phyloP scores from a whole-genome alignment of 2,888 invertebrate genomes.

The Callosobruchus maculatus region DNA sequence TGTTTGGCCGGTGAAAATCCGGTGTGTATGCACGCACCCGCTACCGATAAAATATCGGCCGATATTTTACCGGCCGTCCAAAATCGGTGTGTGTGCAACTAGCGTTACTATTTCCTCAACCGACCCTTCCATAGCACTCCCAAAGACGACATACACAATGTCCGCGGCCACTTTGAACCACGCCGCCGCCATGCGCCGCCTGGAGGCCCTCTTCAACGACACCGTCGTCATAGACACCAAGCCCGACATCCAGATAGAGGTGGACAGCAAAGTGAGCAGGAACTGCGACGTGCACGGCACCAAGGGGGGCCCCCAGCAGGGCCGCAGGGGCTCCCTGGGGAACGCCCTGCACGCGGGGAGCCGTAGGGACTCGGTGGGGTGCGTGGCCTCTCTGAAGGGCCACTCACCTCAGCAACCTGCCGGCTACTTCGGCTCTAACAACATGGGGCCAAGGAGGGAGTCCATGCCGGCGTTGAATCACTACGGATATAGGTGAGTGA shows the following conservation, averaged over 20 bases:
- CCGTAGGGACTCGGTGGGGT: conserved; percentile 59
- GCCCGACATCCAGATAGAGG: conserved; percentile 43
- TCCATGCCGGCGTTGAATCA: conserved; percentile 49
- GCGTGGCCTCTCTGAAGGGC: conserved; percentile 35
- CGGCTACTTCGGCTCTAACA: conserved; percentile 38
- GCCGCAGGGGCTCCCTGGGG: conserved; percentile 56
- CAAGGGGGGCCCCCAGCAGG: conserved; percentile 44
- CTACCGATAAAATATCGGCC: no score
- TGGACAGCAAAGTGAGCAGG: conserved; percentile 58
- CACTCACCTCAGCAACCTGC: conserved; percentile 29
- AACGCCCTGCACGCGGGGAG: conserved; percentile 51
- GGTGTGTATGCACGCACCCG: no score
- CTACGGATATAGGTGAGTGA: conserved; percentile 34
- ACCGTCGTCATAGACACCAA: conserved; percentile 55
- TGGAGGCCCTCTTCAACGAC: conserved; percentile 69
- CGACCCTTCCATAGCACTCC: no score
- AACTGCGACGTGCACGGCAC: conserved; percentile 71
- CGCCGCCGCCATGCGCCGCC: conserved; percentile 64
- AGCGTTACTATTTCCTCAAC: no score
- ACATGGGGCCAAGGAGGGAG: conserved; percentile 49
- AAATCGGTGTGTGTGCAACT: no score
- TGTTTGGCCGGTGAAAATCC: no score
- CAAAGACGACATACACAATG: conserved; percentile 32
- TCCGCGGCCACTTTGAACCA: conserved; percentile 55
- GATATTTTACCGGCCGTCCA: no score